Evolutionary conservation across 2,888 invertebrate genomes (phyloP).

Genomic region (Torymus texanus): DNA sequence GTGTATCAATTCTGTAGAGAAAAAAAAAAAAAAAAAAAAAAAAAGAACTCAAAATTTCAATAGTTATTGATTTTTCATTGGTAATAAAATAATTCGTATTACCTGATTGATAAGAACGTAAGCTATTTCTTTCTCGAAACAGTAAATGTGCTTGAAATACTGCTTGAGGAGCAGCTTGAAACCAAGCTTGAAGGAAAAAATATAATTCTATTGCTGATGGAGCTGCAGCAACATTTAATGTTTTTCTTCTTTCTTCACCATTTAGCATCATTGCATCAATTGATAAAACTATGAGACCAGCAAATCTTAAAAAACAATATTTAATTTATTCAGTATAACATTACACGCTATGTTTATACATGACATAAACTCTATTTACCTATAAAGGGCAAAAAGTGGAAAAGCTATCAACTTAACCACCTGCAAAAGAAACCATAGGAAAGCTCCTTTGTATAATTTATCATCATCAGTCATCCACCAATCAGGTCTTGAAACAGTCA

Average conservation of each 20-base stretch:
- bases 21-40: constrained; percentile 81
- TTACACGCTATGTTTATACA: neutral
- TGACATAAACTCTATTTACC: constrained; percentile 59
- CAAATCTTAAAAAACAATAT: constrained; percentile 75
- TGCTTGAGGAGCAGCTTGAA: constrained; percentile 86
- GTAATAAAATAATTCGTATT: constrained; percentile 16
- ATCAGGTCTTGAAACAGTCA: constrained; percentile 73
- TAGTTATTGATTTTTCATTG: constrained; percentile 7
- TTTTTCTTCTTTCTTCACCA: constrained; percentile 80
- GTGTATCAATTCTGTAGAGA: constrained; percentile 68
- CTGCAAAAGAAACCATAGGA: constrained; percentile 69
- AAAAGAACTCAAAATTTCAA: constrained; percentile 77
- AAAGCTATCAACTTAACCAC: constrained; percentile 68
- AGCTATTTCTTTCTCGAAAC: constrained; percentile 77
- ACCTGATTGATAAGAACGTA: constrained; percentile 82
- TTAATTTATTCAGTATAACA: neutral
- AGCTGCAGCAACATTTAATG: constrained; percentile 78
- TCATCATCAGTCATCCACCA: constrained; percentile 74
- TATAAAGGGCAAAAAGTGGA: constrained; percentile 71
- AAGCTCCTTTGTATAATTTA: constrained; percentile 65
- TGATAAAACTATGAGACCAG: constrained; percentile 85
- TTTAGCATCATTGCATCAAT: constrained; percentile 82
- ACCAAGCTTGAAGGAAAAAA: constrained; percentile 85
- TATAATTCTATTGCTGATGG: constrained; percentile 86
- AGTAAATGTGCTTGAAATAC: constrained; percentile 82